Evolutionary conservation across 2,113 vertebrate species (phyloP).

Genomic region (Odocoileus virginianus): DNA sequence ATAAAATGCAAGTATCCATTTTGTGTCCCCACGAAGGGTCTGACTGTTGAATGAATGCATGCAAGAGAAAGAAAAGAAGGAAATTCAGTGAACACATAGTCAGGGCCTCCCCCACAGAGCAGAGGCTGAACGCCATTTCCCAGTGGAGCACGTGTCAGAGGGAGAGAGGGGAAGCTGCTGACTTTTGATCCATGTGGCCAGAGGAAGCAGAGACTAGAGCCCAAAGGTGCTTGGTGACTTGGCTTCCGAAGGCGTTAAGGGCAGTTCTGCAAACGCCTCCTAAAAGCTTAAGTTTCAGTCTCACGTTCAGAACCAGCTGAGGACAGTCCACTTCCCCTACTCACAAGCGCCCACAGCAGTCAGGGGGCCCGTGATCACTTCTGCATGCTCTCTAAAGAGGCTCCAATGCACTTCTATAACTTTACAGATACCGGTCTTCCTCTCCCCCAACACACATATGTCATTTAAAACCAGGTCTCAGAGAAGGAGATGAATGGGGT

Average conservation of each 20-base stretch:
- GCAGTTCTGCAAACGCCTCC: slow-evolving; percentile 14
- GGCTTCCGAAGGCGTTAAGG: neutral
- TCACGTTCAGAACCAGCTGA: neutral
- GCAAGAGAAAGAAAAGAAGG: neutral
- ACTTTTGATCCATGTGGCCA: neutral
- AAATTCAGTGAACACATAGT: rapidly evolving
- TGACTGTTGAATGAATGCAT: neutral
- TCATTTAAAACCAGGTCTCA: neutral
- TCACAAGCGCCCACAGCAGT: neutral
- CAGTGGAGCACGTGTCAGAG: neutral
- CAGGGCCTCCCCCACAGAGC: neutral
- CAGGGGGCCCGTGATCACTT: neutral
- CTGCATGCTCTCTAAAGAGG: neutral
- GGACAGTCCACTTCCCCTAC: neutral
- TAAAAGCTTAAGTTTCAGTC: neutral
- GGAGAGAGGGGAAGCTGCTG: slow-evolving; percentile 25
- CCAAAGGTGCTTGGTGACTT: neutral
- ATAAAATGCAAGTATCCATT: neutral
- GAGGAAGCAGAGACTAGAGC: slow-evolving; percentile 4
- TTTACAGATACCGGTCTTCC: neutral
- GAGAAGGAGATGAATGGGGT: neutral
- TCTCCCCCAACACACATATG: neutral
- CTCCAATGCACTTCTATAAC: rapidly evolving
- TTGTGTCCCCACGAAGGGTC: neutral
- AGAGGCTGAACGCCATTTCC: neutral